These are phyloP conservation scores for Philypnodon macrostomus DNA, from an alignment of 2,797 vertebrate species.

Conservation along the genomic window DNA sequence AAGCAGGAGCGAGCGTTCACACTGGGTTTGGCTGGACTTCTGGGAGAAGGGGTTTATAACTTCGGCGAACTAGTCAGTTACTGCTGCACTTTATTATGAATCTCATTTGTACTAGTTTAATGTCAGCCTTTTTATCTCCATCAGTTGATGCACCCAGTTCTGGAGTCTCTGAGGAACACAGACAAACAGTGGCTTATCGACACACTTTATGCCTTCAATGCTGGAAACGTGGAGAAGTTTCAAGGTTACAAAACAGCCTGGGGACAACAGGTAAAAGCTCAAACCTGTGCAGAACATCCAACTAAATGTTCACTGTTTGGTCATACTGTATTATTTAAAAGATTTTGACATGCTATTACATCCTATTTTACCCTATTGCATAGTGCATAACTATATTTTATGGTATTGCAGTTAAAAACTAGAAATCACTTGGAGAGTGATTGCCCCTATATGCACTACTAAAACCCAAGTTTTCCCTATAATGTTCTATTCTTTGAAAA, in stretches of 20 bases:
- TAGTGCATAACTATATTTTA: no score
- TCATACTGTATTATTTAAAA: no score
- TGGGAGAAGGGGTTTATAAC: slow-evolving; percentile 97
- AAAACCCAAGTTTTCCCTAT: no score
- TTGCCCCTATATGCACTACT: no score
- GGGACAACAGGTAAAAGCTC: slow-evolving; percentile 96
- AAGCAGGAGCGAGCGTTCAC: slow-evolving; percentile 97
- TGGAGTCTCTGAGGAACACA: slow-evolving; percentile 90
- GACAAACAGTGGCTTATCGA: slow-evolving; percentile 98
- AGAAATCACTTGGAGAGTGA: no score
- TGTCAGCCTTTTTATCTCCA: background rate
- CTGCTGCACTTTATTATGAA: background rate
- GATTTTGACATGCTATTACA: no score
- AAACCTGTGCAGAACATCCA: no score
- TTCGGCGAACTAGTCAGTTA: slow-evolving; percentile 90
- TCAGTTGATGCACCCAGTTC: slow-evolving; percentile 95
- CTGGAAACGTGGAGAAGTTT: slow-evolving; percentile 93
- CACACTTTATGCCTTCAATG: slow-evolving; percentile 94
- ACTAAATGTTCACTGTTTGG: no score
- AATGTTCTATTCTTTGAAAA: no score
- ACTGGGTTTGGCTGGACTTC: slow-evolving; percentile 89
- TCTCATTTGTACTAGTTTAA: no score
- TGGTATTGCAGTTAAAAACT: no score
- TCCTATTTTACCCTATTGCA: no score
- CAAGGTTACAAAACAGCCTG: slow-evolving; percentile 89